These are phyloP conservation scores for Cepphus grylle DNA, from an alignment of 2,113 vertebrate species.

Conservation along the genomic window DNA sequence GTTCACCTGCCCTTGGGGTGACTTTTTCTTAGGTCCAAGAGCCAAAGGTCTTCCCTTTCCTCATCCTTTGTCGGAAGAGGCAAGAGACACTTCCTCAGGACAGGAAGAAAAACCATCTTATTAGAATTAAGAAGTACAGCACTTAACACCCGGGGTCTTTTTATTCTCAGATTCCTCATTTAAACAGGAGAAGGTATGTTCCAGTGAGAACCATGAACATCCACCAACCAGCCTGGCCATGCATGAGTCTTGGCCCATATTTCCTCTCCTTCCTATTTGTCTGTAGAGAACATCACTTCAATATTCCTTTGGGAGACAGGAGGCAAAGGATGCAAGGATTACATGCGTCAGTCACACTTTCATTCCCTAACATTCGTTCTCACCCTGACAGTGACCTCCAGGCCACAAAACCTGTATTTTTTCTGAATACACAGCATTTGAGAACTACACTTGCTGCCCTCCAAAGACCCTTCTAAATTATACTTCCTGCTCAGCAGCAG, in stretches of 20 bases:
- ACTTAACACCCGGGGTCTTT: neutral
- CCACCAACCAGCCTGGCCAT: neutral
- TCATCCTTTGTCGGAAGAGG: neutral
- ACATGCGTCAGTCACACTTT: neutral
- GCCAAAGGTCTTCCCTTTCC: neutral
- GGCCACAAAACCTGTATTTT: neutral
- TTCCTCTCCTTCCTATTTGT: neutral
- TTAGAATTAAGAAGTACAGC: neutral
- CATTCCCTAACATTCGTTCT: neutral
- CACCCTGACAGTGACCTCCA: neutral
- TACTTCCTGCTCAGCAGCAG: neutral
- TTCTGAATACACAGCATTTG: neutral
- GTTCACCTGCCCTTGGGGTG: neutral
- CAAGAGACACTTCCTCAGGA: rapidly evolving
- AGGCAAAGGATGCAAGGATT: neutral
- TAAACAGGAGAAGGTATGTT: neutral
- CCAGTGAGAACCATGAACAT: neutral
- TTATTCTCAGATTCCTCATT: neutral
- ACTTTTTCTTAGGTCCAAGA: neutral
- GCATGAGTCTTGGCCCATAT: neutral
- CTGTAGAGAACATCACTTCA: neutral
- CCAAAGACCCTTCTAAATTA: neutral
- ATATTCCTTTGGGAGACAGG: neutral
- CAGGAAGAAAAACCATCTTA: neutral
- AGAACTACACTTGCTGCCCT: neutral